Evolutionary conservation across 2,888 invertebrate species (phyloP), one percentile per base, ranked within the genome.

Genomic region (Eueremaeus valkanovi): DNA sequence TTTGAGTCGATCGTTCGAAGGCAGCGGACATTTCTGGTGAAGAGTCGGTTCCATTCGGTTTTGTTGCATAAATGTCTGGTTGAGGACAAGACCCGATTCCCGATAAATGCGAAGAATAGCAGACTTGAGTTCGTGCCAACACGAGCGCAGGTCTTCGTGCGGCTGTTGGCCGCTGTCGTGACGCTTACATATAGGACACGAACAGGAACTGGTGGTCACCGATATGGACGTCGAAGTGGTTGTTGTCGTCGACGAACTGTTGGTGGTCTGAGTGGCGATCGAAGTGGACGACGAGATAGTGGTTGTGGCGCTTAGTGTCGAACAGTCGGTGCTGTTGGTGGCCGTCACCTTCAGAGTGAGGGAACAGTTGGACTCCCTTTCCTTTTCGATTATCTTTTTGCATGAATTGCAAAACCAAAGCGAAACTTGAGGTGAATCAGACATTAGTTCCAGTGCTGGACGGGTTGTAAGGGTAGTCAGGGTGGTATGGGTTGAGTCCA

Each of bases 71-170:
- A 76, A 27, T 27, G 73, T 70, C 40, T 78, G 74, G 18, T 51
- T 76, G 24, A 77, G 76, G 33, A 79, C 80, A 77, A 83, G 81
- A 77, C 83, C 79, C 11, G 84, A 83, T 63, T 83, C 81, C 31
- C 83, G 81, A 78, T 86, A 86, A 36, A 84, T 82, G 63, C 81
- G 81, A 55, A 85, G 82, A 70, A 87, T 85, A 75, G 85, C 83
- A 74, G 85, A 84, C 33, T 85, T 82, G 51, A 87, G 81, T 77
- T 85, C 85, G 51, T 83, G 82, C 86, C 86, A 87, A 70, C 42
- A 45, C 27, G 70, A 42, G 24, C 70, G 70, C 8, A 70, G 70
- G 18, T 73, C 58, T 51, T 73, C 73, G 33, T 73, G 51, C 3
- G 72, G 40, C 31, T 13, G 29, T 27, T 70, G 45, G n/a, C 21